Conservation (phyloP, 37 sponge, comb jelly and placozoan species). For the Halichondria panicea region DNA sequence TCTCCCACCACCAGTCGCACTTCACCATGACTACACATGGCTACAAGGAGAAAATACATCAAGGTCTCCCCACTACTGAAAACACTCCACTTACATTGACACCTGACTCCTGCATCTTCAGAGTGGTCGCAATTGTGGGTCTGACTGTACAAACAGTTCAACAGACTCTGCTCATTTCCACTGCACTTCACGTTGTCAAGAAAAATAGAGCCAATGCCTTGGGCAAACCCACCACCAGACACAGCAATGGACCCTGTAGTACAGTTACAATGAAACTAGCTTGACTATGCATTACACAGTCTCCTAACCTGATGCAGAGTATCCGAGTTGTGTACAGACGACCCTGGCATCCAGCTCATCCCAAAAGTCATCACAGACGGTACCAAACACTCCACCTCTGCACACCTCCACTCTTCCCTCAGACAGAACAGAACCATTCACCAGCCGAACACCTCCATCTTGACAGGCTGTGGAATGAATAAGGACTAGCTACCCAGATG, state of each 20-base stretch:
- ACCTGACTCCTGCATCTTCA: slow-evolving; percentile 37
- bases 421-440: neutral
- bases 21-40: slow-evolving; percentile 9
- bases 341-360: slow-evolving; percentile 29
- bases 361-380: slow-evolving; percentile 46
- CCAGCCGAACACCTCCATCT: slow-evolving; percentile 20
- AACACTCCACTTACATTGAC: slow-evolving; percentile 20
- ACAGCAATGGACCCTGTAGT: no score
- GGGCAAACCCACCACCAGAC: no score
- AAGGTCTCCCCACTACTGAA: neutral
- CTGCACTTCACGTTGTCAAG: slow-evolving; percentile 20
- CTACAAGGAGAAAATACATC: slow-evolving; percentile 4
- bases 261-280: no score
- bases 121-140: slow-evolving; percentile 26
- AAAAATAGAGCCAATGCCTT: slow-evolving; percentile 31
- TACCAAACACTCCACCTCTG: slow-evolving; percentile 1
- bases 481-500: no score
- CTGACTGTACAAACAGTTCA: neutral
- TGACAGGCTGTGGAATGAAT: neutral
- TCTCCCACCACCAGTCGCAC: slow-evolving; percentile 22
- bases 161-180: slow-evolving; percentile 13
- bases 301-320: neutral
- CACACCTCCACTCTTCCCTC: slow-evolving; percentile 33
- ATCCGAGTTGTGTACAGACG: slow-evolving; percentile 24
- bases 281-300: no score